Base-by-base conservation (phyloP, 2,888 invertebrate genomes). In the Sclerodermus sp. region DNA sequence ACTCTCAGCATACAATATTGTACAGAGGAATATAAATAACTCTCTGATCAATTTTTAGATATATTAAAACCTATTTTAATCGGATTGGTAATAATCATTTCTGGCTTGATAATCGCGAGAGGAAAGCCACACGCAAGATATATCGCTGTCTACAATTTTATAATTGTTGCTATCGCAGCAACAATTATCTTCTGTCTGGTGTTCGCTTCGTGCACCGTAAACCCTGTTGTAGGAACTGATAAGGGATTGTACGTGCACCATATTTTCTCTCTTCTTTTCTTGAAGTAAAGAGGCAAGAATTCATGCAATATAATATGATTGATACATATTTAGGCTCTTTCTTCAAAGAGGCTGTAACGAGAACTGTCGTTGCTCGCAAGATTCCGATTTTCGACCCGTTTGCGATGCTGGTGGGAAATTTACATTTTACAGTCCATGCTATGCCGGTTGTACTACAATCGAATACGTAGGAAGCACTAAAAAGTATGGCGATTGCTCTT, bases 361-460 rank as follows among this genome's bases (percentile, higher is more conserved):
- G 29, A 67, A 82, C 36, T 86, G 86, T 58, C 76, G 79, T 15
- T 87, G 87, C 63, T 73, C 76, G 9, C 67, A 70, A 14, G 70
- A 77, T 23, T 77, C 79, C 17, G 74, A 79, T 41, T 89, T 87
- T 63, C 81, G 83, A 47, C 89, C 89, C 0, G 82, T 89, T 23
- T 89, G 88, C 64, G 81, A 84, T 1, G 79, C 79, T 52, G 82
- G 81, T 52, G 78, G 80, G 9, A 74, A 64, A 0, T 74, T 80
- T 5, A 86, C 85, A 0, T 89, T 83, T 70, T 90, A 85, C 68
- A 87, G 87, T 0, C 87, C 90, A 0, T 90, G 90, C 72, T 84
- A 86, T 64, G 90, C 90, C 1, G 90, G 90, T 1, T 90, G 90
- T 68, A 75, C 73, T 5, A 61, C 66, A 2, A 67, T 79, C 41